phyloP scores from a whole-genome alignment of 2,113 vertebrate species.

The Passer domesticus region DNA sequence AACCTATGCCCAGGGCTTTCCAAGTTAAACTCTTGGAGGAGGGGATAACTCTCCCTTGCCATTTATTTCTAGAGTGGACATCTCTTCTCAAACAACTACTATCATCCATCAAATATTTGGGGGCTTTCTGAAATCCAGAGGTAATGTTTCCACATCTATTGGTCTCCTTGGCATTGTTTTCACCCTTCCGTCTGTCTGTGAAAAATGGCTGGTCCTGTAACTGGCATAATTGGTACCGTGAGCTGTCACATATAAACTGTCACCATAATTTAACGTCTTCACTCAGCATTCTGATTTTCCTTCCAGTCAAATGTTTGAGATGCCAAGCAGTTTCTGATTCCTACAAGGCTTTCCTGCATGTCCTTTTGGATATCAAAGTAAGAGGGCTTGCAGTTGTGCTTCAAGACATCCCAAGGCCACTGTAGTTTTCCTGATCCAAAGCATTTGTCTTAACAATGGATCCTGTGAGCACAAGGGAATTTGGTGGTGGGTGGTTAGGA shows the following conservation, averaged over 20 bases:
- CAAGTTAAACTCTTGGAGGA: background rate
- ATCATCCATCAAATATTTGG: slow-evolving; percentile 2
- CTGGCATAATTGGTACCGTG: background rate
- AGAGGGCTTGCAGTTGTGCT: background rate
- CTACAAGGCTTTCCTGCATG: background rate
- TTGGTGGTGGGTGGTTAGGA: background rate
- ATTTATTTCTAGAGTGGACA: background rate
- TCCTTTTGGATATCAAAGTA: slow-evolving; percentile 7
- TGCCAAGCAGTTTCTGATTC: background rate
- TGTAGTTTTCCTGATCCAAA: background rate
- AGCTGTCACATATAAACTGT: background rate
- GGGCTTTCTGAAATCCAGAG: background rate
- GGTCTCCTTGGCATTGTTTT: background rate
- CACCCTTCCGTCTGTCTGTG: background rate
- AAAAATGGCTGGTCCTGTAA: background rate
- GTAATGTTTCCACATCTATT: background rate
- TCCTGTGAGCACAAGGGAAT: rapidly evolving
- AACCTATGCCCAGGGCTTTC: background rate
- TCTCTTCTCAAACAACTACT: background rate
- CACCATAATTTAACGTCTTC: background rate
- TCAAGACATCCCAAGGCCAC: background rate
- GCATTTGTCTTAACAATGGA: background rate
- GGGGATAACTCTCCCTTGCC: background rate
- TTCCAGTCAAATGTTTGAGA: background rate
- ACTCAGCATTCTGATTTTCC: background rate